Conservation (phyloP, 1,140 invertebrate genomes). For the Scaptomyza hsui region DNA sequence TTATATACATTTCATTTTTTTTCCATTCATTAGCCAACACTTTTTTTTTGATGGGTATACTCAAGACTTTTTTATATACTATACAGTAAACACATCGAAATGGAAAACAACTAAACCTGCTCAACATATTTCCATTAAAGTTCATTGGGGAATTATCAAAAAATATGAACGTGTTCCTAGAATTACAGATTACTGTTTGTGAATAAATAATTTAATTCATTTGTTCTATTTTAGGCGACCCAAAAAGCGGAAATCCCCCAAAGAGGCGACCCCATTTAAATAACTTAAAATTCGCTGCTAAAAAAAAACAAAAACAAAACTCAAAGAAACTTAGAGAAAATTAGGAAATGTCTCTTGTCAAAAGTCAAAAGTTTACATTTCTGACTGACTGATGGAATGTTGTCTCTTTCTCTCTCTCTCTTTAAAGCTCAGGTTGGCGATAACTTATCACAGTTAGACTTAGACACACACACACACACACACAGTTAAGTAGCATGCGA, state of each 20-base stretch:
- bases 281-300: slow-evolving; percentile 11
- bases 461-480: not conserved
- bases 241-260: not conserved
- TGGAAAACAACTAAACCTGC: too few species aligned
- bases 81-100: too few species aligned
- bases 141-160: too few species aligned
- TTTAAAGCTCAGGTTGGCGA: slow-evolving; percentile 30
- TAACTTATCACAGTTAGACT: slow-evolving; percentile 36
- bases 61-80: too few species aligned
- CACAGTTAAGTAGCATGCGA: slow-evolving; percentile 25
- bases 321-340: not conserved
- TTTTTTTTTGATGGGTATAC: not conserved
- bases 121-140: too few species aligned
- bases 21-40: not conserved
- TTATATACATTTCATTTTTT: too few species aligned
- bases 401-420: not conserved
- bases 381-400: not conserved
- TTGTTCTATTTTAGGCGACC: not conserved
- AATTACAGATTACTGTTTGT: too few species aligned
- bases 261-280: not conserved
- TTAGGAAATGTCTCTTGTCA: slow-evolving; percentile 16
- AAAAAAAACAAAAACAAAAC: not conserved
- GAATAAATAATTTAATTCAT: not conserved
- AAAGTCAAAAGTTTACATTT: slow-evolving; percentile 31
- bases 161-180: too few species aligned